Base-by-base conservation (phyloP, 2,888 invertebrate genomes). In the Drosophila tanythrix region DNA sequence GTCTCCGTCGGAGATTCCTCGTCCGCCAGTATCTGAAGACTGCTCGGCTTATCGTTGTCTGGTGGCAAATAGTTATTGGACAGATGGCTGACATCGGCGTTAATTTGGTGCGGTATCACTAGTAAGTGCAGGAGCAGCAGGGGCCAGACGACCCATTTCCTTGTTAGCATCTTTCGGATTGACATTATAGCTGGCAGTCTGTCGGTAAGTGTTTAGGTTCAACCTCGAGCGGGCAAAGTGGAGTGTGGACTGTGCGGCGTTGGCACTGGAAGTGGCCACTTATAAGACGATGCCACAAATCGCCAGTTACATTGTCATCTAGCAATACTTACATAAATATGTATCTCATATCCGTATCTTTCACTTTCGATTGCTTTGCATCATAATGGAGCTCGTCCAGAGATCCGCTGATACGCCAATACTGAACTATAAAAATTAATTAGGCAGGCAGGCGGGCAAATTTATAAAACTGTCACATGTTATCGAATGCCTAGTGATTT, bases 331-430 rank as follows among this genome's bases (percentile, higher is more conserved):
- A 80, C 75, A 64, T 72, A 74, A 76, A 50, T 62, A 55, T 31
- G n/a, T 21, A 31, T 72, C 69, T 59, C 38, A 61, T 46, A 71
- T 76, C 57, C 73, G 63, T 68, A 58, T 57, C 74, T 79, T 87
- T 87, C 81, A 86, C 84, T 88, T 84, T 84, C 81, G 70, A 64
- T 76, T 74, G 68, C 81, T 80, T 88, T 84, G 88, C 83, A 84
- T 88, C 70, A 88, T 67, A 86, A 83, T 62, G 50, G 60, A 36
- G 11, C n/a, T 31, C 25, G 25, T 48, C 40, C 71, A 43, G 36
- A 65, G 76, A 61, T 74, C 74, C 74, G 70, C 46, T 75, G 60
- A 18, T 53, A 25, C 50, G 60, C 58, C 76, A 57, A 75, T 35
- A 77, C 51, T 83, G 76, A 79, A 83, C 83, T 69, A 83, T 81